Conservation (phyloP, 2,113 vertebrate genomes). For the Leptodactylus fuscus region DNA sequence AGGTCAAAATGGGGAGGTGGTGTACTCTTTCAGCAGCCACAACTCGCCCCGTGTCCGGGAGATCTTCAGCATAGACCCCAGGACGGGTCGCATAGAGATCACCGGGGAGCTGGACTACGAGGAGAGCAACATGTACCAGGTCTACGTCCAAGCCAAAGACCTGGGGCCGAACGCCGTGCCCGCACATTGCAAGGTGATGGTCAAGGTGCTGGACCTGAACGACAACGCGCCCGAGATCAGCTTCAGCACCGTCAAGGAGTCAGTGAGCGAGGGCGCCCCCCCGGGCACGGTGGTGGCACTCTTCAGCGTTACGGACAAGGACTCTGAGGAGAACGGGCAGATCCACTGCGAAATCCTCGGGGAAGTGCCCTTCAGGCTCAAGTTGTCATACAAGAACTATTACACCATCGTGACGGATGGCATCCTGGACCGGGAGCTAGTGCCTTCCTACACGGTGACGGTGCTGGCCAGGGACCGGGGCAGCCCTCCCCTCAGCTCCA, state of each 20-base stretch:
- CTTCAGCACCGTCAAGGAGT: conserved; percentile 95
- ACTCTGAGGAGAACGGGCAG: conserved; percentile 93
- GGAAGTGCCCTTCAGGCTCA: conserved; percentile 92
- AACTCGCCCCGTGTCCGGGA: conserved; percentile 88
- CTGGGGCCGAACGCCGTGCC: conserved; percentile 94
- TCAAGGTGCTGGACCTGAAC: conserved; percentile 89
- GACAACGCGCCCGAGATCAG: conserved; percentile 96
- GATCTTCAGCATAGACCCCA: conserved; percentile 87
- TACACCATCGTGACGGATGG: conserved; percentile 95
- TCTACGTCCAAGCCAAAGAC: conserved; percentile 96
- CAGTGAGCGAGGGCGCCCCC: conserved; percentile 90
- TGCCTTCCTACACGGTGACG: conserved; percentile 89
- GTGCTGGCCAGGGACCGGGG: conserved; percentile 91
- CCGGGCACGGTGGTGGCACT: conserved; percentile 94
- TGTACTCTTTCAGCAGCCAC: conserved; percentile 96
- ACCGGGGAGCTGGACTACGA: conserved; percentile 93
- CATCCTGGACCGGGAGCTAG: conserved; percentile 88
- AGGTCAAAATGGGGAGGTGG: conserved; percentile 92
- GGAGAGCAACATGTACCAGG: conserved; percentile 90
- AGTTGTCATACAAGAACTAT: conserved; percentile 92
- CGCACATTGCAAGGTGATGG: conserved; percentile 95
- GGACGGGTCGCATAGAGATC: conserved; percentile 92
- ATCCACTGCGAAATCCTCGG: conserved; percentile 91
- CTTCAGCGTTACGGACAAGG: conserved; percentile 92
- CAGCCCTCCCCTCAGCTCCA: conserved; percentile 84